phyloP scores from a whole-genome alignment of 2,797 vertebrate species.

The Crocodylus rhombifer region DNA sequence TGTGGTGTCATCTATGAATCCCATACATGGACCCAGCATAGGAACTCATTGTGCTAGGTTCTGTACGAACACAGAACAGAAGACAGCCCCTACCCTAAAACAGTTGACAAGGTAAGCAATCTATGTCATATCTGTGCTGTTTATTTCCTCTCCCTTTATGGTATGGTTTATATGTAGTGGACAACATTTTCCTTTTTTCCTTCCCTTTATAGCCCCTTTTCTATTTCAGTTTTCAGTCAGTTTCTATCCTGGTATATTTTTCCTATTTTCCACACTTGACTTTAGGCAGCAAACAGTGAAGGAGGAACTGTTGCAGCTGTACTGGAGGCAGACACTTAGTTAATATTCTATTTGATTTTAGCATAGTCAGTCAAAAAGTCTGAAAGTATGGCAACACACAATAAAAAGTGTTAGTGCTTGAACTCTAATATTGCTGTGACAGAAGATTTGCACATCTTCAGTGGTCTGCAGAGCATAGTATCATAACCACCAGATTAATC shows the following conservation, averaged over 20 bases:
- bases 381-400: constrained; percentile 41
- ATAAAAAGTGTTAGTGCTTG: constrained; percentile 39
- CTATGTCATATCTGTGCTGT: neutral
- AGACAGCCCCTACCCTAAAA: neutral
- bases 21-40: neutral
- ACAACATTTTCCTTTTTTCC: neutral
- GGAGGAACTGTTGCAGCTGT: neutral
- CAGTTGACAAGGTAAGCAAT: neutral
- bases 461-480: constrained; percentile 48
- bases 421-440: constrained; percentile 54
- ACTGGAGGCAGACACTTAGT: neutral
- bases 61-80: neutral
- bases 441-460: constrained; percentile 57
- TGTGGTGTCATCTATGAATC: neutral
- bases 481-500: constrained; percentile 42
- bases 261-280: no score
- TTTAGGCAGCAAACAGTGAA: no score
- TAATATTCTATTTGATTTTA: neutral
- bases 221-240: neutral
- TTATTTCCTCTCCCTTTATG: neutral
- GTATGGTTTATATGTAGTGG: neutral
- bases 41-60: neutral
- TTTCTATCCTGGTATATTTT: neutral
- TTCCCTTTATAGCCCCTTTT: neutral
- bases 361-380: constrained; percentile 13